Conservation (phyloP, 2,113 vertebrate genomes). For the Etheostoma spectabile region DNA sequence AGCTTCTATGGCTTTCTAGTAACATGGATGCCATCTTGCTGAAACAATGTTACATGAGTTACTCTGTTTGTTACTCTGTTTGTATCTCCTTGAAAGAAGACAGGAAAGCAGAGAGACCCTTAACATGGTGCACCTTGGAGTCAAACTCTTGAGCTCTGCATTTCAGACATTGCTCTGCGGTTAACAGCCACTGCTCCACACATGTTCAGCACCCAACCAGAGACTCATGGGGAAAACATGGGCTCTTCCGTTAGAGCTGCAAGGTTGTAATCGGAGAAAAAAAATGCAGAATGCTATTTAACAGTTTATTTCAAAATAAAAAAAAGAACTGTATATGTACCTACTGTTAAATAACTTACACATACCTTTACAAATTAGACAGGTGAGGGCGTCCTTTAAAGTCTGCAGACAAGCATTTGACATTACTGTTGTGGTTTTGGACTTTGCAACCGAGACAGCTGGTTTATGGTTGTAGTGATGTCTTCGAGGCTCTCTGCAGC, state of each 20-base stretch:
- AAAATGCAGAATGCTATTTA: neutral
- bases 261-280: neutral
- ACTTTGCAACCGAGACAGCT: neutral
- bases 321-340: too few relatives aligned
- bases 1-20: too few relatives aligned
- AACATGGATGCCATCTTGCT: too few relatives aligned
- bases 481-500: too few relatives aligned
- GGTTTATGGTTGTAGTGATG: neutral
- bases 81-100: neutral
- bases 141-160: neutral
- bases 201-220: neutral
- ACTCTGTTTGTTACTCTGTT: too few relatives aligned
- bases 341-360: too few relatives aligned
- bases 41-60: too few relatives aligned
- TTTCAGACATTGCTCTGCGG: neutral
- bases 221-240: neutral
- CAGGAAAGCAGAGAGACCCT: neutral
- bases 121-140: neutral
- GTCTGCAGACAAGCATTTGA: neutral
- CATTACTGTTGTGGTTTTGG: neutral
- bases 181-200: neutral
- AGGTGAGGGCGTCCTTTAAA: neutral
- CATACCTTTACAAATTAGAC: neutral
- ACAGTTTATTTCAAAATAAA: too few relatives aligned
- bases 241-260: neutral